Conservation (phyloP, 2,888 invertebrate genomes). For the Gisinianus flammeolus region DNA sequence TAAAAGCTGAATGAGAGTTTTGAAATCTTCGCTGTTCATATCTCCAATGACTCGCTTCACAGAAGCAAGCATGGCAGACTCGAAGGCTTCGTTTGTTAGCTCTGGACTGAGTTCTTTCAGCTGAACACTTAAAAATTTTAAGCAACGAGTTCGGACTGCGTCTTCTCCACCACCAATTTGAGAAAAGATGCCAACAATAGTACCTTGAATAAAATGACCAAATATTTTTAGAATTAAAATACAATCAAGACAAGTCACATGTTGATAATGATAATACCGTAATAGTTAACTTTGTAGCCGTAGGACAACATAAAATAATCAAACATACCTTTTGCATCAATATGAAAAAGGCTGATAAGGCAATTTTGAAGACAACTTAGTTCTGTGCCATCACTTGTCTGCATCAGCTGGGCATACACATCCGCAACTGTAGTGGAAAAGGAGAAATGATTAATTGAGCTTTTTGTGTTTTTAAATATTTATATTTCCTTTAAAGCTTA, state of each 20-base stretch:
- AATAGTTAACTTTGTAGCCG: no score
- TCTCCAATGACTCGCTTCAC: slow-evolving; percentile 88
- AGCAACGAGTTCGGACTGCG: slow-evolving; percentile 80
- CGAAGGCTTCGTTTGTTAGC: slow-evolving; percentile 80
- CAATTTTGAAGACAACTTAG: slow-evolving; percentile 83
- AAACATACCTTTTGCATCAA: slow-evolving; percentile 69
- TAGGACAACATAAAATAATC: neutral
- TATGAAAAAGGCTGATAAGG: slow-evolving; percentile 76
- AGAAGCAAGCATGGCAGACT: slow-evolving; percentile 81
- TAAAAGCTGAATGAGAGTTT: slow-evolving; percentile 83
- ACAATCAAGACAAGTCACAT: no score
- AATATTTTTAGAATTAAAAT: no score
- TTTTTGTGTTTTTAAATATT: no score
- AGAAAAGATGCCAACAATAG: slow-evolving; percentile 72
- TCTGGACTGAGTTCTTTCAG: slow-evolving; percentile 79
- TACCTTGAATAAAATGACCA: slow-evolving; percentile 64
- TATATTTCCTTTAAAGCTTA: no score
- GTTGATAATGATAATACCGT: no score
- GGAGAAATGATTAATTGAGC: no score
- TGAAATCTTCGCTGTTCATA: slow-evolving; percentile 90
- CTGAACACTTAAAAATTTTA: slow-evolving; percentile 85
- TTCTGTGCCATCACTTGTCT: slow-evolving; percentile 84
- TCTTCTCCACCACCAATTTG: slow-evolving; percentile 75
- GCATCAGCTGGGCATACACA: slow-evolving; percentile 87
- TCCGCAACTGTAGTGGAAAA: slow-evolving; percentile 87